Evolutionary conservation across 1,140 invertebrate genomes (phyloP).

Genomic region (Apolygus lucorum): DNA sequence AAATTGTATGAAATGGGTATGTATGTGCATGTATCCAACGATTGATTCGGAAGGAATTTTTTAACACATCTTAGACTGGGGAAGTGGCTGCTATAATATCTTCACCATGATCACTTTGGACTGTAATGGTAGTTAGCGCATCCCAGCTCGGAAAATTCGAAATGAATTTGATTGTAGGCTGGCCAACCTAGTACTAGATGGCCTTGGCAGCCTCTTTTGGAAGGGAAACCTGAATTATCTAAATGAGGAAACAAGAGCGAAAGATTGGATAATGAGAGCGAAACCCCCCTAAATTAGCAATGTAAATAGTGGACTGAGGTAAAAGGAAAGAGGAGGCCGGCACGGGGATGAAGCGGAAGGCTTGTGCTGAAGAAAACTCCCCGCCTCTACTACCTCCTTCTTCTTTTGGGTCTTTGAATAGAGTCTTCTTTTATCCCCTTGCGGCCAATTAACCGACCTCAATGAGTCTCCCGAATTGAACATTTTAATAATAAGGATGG

Average conservation of each 20-base stretch:
- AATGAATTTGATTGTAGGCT: too few relatives aligned
- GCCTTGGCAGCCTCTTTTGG: too few relatives aligned
- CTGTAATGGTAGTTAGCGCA: too few relatives aligned
- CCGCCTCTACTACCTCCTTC: neutral
- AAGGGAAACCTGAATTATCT: slow-evolving; percentile 3
- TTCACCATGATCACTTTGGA: too few relatives aligned
- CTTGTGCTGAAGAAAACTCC: neutral
- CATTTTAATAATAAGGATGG: slow-evolving; percentile 7
- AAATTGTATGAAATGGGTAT: too few relatives aligned
- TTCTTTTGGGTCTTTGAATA: neutral
- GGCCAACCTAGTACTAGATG: too few relatives aligned
- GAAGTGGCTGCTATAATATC: too few relatives aligned
- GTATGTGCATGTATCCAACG: too few relatives aligned
- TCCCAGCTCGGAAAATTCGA: too few relatives aligned
- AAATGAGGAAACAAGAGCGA: slow-evolving; percentile 9
- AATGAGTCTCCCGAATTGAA: neutral
- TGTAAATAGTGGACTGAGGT: slow-evolving; percentile 8
- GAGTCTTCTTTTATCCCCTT: neutral
- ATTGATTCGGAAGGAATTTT: too few relatives aligned
- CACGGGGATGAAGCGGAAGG: neutral
- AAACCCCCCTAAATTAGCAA: slow-evolving; percentile 7
- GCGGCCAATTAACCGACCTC: slow-evolving; percentile 11
- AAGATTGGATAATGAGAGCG: slow-evolving; percentile 15
- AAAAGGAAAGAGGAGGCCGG: neutral
- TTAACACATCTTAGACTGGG: too few relatives aligned